Evolutionary conservation across 30 jellyfish, hydroid and myxozoan genomes (phyloP).

Genomic region (Aurelia aurita complex sp. Pacific): DNA sequence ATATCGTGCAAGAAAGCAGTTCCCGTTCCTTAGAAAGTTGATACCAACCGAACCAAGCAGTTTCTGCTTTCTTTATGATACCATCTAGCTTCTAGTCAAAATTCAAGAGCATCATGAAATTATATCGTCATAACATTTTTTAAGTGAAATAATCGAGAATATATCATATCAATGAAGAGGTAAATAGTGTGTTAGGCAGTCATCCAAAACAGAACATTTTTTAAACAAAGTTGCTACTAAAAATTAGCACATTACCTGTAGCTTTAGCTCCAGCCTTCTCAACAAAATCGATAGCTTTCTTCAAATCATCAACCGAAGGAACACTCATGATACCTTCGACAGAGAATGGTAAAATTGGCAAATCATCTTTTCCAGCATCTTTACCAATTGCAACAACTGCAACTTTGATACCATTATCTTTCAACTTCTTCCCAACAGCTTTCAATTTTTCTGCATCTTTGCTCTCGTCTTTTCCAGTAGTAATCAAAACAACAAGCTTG

Average conservation of each 20-base stretch:
- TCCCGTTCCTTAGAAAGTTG: no score
- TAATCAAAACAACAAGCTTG: slow-evolving; percentile 47
- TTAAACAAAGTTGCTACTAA: no score
- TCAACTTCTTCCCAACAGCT: slow-evolving; percentile 1
- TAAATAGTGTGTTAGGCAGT: no score
- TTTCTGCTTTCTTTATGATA: no score
- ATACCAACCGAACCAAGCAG: no score
- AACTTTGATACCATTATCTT: slow-evolving; percentile 5
- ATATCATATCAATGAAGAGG: not conserved
- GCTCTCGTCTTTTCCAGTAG: slow-evolving; percentile 29
- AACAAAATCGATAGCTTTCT: slow-evolving; percentile 38
- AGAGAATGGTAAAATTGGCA: not conserved
- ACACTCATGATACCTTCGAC: slow-evolving; percentile 1
- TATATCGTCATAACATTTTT: slow-evolving; percentile 27
- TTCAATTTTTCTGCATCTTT: not conserved
- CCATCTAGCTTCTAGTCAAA: no score
- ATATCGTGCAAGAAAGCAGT: no score
- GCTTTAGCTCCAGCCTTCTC: slow-evolving; percentile 19
- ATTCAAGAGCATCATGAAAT: not conserved
- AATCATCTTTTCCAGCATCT: not conserved
- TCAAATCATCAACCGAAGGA: not conserved
- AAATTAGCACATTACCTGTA: slow-evolving; percentile 47
- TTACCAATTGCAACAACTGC: slow-evolving; percentile 57
- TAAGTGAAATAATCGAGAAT: not conserved
- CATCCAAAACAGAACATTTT: no score